Evolutionary conservation across 2,113 vertebrate species (phyloP).

Genomic region (Acanthochromis polyacanthus): DNA sequence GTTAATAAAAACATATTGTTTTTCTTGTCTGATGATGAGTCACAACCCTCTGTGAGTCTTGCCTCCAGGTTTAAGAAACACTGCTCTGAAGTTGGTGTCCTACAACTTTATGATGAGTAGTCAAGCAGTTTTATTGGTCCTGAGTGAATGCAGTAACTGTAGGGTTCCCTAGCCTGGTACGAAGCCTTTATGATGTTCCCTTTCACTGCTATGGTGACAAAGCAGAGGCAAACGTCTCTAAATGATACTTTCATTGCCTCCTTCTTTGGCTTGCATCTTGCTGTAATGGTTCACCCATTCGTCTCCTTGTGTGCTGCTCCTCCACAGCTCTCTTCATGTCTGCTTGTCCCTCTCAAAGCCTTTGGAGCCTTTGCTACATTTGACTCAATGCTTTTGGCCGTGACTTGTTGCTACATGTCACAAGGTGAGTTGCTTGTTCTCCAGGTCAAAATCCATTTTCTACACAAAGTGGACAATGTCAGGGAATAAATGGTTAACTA

Average conservation of each 20-base stretch:
- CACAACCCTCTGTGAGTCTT: not conserved
- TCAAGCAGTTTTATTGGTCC: slow-evolving; percentile 67
- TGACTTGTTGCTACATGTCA: slow-evolving; percentile 28
- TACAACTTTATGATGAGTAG: slow-evolving; percentile 64
- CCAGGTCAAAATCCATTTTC: slow-evolving; percentile 36
- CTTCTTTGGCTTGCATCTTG: slow-evolving; percentile 18
- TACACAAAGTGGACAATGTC: slow-evolving; percentile 15
- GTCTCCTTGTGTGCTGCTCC: slow-evolving; percentile 29
- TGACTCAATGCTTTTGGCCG: slow-evolving; percentile 6
- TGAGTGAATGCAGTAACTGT: slow-evolving; percentile 62
- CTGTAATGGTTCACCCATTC: slow-evolving; percentile 25
- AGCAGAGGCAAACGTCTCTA: slow-evolving; percentile 50
- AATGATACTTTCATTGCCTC: slow-evolving; percentile 43
- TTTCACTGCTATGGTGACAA: slow-evolving; percentile 70
- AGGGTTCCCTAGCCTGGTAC: slow-evolving; percentile 57
- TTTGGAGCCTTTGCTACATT: not conserved
- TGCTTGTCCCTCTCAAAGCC: slow-evolving; percentile 15
- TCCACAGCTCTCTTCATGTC: slow-evolving; percentile 24
- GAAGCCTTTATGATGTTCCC: slow-evolving; percentile 69
- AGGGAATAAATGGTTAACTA: slow-evolving; percentile 22
- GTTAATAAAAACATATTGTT: slow-evolving; percentile 5
- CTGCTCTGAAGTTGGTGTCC: slow-evolving; percentile 34
- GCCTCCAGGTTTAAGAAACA: slow-evolving; percentile 31
- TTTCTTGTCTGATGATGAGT: not conserved
- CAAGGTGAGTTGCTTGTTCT: not conserved